A percentile compares a stretch with the other conserved stretches of the same genome.
Conservation (phyloP, 1,140 invertebrate genomes). For the Copidosoma floridanum region DNA sequence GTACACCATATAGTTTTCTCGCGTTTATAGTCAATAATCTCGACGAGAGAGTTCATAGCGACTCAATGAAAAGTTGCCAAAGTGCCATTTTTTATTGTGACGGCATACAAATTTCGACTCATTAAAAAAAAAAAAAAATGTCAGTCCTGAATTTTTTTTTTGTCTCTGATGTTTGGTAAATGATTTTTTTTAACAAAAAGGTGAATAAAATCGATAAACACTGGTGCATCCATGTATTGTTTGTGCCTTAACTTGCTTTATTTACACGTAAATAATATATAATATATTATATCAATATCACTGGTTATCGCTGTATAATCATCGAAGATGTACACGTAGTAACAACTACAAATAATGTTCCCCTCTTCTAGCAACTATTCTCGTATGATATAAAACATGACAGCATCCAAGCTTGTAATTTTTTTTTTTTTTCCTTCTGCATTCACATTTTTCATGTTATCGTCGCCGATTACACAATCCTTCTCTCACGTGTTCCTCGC, state of each 20-base stretch:
- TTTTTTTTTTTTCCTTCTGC: not conserved
- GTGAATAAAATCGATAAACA: not conserved
- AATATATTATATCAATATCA: constrained; percentile 51
- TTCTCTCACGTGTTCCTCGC: not conserved
- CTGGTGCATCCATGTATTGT: not conserved
- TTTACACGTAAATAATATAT: constrained; percentile 58
- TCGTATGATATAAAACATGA: constrained; percentile 25
- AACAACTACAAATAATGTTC: constrained; percentile 28
- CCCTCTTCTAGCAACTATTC: constrained; percentile 4
- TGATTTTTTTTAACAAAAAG: too few relatives aligned
- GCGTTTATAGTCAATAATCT: too few relatives aligned
- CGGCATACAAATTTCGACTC: too few relatives aligned
- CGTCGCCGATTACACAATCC: not conserved
- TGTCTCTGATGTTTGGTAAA: too few relatives aligned
- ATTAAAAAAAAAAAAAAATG: too few relatives aligned
- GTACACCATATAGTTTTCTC: too few relatives aligned
- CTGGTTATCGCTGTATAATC: constrained; percentile 48
- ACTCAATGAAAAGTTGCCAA: too few relatives aligned
- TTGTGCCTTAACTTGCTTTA: constrained; percentile 40
- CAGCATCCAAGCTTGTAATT: constrained; percentile 1
- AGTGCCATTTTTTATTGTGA: too few relatives aligned
- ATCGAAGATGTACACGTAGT: constrained; percentile 47
- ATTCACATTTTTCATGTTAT: too few relatives aligned
- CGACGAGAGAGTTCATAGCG: too few relatives aligned
- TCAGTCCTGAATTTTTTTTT: too few relatives aligned